A percentile compares a stretch with the other conserved stretches of the same genome.
These are phyloP conservation scores for Drosophila glabriapex DNA, from an alignment of 2,888 invertebrate genomes.

Conservation along the genomic window DNA sequence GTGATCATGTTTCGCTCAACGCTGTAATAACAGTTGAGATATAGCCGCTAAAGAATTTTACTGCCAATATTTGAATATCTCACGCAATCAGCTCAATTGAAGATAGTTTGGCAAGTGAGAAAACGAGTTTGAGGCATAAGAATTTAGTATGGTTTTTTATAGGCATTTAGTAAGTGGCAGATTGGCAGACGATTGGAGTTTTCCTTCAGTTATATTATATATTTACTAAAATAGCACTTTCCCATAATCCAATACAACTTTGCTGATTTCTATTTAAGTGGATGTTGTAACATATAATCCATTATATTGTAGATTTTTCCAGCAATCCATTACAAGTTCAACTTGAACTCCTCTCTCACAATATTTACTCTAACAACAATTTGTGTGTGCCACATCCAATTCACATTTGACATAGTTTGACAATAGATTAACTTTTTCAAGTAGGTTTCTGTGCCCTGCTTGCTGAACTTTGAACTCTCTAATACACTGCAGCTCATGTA, in stretches of 20 bases:
- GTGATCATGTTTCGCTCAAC: neutral
- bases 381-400: neutral
- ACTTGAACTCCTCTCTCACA: neutral
- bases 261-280: neutral
- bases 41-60: neutral
- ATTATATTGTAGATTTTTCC: neutral
- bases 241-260: neutral
- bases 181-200: rapidly evolving
- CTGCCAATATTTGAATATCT: neutral
- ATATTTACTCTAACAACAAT: neutral
- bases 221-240: neutral
- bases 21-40: neutral
- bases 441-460: neutral
- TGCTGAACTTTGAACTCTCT: slow-evolving; percentile 33
- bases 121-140: neutral
- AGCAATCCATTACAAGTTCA: neutral
- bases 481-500: neutral
- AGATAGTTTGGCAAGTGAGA: neutral
- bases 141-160: neutral
- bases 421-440: neutral
- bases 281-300: neutral
- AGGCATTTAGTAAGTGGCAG: neutral
- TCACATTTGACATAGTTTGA: slow-evolving; percentile 10
- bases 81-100: neutral
- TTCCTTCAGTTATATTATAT: neutral